A percentile compares a stretch with the other conserved stretches of the same genome.
These are phyloP conservation scores for Forbesichthys papilliferus DNA, from an alignment of 2,113 vertebrate genomes.

Conservation along the genomic window DNA sequence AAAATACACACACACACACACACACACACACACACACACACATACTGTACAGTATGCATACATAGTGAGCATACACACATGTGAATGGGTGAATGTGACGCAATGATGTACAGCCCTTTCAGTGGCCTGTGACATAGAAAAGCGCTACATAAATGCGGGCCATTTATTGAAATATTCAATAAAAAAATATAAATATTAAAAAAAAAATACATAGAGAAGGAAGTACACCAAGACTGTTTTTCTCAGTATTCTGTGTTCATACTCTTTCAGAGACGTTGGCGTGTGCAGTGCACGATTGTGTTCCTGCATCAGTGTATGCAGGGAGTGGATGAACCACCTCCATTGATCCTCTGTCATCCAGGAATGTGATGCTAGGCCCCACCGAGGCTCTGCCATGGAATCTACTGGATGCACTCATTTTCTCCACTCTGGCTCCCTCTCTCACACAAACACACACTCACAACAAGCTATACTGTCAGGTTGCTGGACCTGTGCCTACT, in stretches of 20 bases:
- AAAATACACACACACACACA: no score
- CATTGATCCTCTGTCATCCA: constrained; percentile 57
- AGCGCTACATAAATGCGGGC: no score
- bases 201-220: background rate
- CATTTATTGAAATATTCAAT: no score
- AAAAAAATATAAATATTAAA: background rate
- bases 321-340: constrained; percentile 33
- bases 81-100: no score
- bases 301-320: constrained; percentile 3
- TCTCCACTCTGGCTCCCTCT: background rate
- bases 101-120: no score
- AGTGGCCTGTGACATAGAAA: no score
- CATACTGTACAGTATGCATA: no score
- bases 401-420: background rate
- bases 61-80: no score
- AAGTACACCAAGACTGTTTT: background rate
- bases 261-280: background rate
- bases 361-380: constrained; percentile 31
- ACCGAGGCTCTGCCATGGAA: constrained; percentile 19
- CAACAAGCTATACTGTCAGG: constrained; percentile 29
- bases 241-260: background rate
- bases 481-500: constrained; percentile 27
- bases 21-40: no score
- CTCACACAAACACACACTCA: constrained; percentile 11
- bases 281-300: background rate